A percentile compares a stretch with the other conserved stretches of the same genome.
phyloP scores from a whole-genome alignment of 1,140 invertebrate species.

The Nasonia longicornis region DNA sequence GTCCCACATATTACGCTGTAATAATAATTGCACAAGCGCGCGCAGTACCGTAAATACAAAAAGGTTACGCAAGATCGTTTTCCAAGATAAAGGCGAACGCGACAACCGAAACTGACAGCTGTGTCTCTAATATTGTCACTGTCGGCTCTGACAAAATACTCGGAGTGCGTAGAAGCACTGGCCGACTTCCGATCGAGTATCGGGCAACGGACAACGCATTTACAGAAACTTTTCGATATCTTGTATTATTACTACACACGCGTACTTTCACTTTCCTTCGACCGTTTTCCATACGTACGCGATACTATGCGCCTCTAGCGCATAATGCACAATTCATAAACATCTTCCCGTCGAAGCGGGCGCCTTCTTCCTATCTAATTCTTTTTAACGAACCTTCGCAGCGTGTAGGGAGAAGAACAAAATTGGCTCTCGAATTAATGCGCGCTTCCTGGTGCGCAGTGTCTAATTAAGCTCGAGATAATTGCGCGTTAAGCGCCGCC shows the following conservation, averaged over 20 bases:
- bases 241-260: neutral
- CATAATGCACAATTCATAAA: constrained; percentile 12
- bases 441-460: neutral
- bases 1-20: neutral
- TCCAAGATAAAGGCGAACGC: neutral
- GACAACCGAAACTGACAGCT: too few species aligned
- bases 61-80: neutral
- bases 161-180: too few species aligned
- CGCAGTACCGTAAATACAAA: neutral
- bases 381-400: constrained; percentile 9
- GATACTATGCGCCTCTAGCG: neutral
- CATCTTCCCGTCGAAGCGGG: neutral
- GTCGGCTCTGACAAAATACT: too few species aligned
- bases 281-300: neutral
- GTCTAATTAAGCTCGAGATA: constrained; percentile 29
- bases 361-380: neutral
- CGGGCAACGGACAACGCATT: neutral
- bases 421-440: constrained; percentile 4
- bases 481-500: constrained; percentile 1
- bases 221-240: constrained; percentile 7
- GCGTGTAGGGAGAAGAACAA: neutral
- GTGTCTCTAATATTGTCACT: neutral
- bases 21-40: neutral
- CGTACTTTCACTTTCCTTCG: constrained; percentile 29
- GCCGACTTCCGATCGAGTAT: neutral